These are phyloP conservation scores for Pomatostomus ruficeps DNA, from an alignment of 2,113 vertebrate genomes.

Conservation along the genomic window DNA sequence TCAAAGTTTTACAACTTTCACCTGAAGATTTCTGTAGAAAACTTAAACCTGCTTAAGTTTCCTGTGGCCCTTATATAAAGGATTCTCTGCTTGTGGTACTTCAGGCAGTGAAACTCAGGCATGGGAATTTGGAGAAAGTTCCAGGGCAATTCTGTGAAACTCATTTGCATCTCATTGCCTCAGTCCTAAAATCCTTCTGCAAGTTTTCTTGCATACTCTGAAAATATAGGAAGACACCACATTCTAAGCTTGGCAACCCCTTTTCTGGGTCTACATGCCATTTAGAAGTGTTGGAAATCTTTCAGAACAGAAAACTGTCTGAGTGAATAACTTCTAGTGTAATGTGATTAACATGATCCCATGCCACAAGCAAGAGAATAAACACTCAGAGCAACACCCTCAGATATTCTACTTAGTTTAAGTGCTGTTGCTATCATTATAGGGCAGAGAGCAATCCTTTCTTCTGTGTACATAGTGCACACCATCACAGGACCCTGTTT, in stretches of 20 bases:
- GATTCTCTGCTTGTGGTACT: background rate
- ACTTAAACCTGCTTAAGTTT: background rate
- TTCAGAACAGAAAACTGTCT: background rate
- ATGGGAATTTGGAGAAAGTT: background rate
- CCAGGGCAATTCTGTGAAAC: background rate
- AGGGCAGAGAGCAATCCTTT: background rate
- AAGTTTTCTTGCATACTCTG: background rate
- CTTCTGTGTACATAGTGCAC: background rate
- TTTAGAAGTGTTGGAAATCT: background rate
- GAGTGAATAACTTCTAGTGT: background rate
- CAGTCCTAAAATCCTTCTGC: background rate
- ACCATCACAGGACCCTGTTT: background rate
- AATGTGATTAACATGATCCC: background rate
- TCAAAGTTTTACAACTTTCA: background rate
- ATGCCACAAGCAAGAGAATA: background rate
- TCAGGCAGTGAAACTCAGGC: background rate
- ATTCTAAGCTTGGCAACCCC: background rate
- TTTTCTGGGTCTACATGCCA: background rate
- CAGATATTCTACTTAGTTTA: conserved; percentile 39
- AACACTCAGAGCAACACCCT: conserved; percentile 8
- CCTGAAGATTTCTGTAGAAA: background rate
- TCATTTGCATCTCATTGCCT: background rate
- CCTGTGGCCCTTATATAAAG: background rate
- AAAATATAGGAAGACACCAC: background rate
- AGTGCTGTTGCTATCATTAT: background rate